phyloP scores from a whole-genome alignment of 2,888 invertebrate genomes.

The Xylocampa areola region DNA sequence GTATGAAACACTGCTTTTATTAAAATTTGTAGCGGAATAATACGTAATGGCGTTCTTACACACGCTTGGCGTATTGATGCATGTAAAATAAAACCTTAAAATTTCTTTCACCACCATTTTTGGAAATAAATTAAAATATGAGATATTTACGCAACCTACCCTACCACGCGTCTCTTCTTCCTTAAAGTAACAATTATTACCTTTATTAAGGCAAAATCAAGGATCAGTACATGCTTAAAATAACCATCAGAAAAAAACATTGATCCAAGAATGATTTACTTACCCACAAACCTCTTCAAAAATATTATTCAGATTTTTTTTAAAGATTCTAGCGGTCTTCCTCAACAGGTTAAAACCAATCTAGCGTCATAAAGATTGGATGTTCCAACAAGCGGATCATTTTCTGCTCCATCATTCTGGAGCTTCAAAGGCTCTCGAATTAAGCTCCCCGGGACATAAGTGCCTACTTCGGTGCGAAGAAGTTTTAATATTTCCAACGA shows the following conservation, averaged over 20 bases:
- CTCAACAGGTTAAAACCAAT: conserved; percentile 70
- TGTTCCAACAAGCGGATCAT: conserved; percentile 68
- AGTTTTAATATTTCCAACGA: conserved; percentile 59
- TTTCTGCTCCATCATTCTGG: conserved; percentile 72
- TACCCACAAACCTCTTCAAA: not conserved
- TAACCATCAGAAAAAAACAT: too few relatives aligned
- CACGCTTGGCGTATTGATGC: not conserved
- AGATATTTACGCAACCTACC: too few relatives aligned
- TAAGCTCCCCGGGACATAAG: conserved; percentile 67
- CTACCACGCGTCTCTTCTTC: too few relatives aligned
- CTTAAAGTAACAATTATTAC: too few relatives aligned
- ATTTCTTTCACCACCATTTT: too few relatives aligned
- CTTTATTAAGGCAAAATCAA: too few relatives aligned
- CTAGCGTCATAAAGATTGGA: conserved; percentile 67
- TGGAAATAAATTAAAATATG: too few relatives aligned
- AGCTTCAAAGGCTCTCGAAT: conserved; percentile 74
- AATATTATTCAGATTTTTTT: conserved; percentile 7
- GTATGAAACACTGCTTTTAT: conserved; percentile 21
- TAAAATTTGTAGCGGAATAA: conserved; percentile 7
- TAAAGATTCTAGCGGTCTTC: conserved; percentile 47
- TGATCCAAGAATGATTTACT: not conserved
- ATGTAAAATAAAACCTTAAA: too few relatives aligned
- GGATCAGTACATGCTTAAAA: too few relatives aligned
- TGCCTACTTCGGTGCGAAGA: conserved; percentile 62
- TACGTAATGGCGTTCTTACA: conserved; percentile 7